Base-by-base conservation (phyloP, 2,113 vertebrate species). In the Aptenodytes forsteri region DNA sequence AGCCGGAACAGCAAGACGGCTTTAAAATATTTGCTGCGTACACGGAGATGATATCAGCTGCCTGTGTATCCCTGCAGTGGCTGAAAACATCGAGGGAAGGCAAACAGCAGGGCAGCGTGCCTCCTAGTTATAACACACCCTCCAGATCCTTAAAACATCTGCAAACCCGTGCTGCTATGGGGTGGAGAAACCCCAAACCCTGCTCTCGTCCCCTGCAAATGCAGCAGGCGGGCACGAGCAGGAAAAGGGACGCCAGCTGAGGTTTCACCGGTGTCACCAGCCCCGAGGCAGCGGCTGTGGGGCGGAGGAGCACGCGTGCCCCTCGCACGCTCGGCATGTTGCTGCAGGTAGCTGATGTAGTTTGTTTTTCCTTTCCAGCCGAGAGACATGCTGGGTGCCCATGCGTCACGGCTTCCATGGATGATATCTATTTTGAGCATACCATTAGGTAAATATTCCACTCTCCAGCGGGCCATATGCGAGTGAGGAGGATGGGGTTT, bases 401-500 rank as follows among this genome's bases (percentile, higher is more conserved):
- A 23, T 99, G 99, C 26, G 99, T 99, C 97, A 99, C 99, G 0
- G 99, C 99, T 38, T 99, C 99, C 25, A 98, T 99, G 98, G 99
- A 99, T 10, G 99, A 99, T 78, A 99, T 99, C 98, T 98, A 99
- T 98, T 99, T 99, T 89, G 99, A 99, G 94, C 99, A 99, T 36
- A 99, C 99, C 73, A 99, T 99, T 93, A 99, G 99, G 99, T 99
- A 98, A 98, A 94, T 81, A 29, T 58, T 66, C 47, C 0, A 1
- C 9, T 30, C 46, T 32, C 26, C 27, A 32, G 61, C 9, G 2
- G 21, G 87, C n/a, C 46, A 4, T 2, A 49, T 1, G 6, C 1
- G 3, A 32, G 38, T n/a, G 12, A 7, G 3, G n/a, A 2, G 18
- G 54, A 21, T 19, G 38, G 56, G 7, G 7, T 14, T 93, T 46